Conservation (phyloP, 2,888 invertebrate species). For the Esperia sulphurella region DNA sequence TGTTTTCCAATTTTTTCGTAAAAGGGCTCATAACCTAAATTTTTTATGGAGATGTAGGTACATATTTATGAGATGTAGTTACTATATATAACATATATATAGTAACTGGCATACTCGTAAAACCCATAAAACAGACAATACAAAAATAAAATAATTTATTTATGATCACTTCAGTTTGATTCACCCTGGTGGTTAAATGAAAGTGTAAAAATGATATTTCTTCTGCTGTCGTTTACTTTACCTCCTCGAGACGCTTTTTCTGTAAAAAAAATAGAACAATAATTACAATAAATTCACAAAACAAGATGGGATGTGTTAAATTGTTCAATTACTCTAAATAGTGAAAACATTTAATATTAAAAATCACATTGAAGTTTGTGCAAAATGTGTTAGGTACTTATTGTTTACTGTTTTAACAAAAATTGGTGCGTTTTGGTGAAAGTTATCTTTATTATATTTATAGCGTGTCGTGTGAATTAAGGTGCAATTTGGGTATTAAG, state of each 20-base stretch:
- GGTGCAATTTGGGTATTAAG: neutral
- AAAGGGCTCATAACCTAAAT: too few species aligned
- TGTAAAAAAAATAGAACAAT: conserved; percentile 79
- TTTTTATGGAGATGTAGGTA: too few species aligned
- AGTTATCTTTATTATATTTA: neutral
- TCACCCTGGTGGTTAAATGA: too few species aligned
- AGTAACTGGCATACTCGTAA: too few species aligned
- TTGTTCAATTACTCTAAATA: too few species aligned
- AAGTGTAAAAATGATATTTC: neutral
- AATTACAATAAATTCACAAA: neutral
- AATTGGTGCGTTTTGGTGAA: neutral
- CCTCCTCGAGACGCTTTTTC: conserved; percentile 90
- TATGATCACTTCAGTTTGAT: too few species aligned
- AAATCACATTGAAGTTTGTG: neutral
- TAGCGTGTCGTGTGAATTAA: neutral
- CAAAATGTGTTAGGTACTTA: neutral
- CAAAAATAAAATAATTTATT: too few species aligned
- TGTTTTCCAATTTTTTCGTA: too few species aligned
- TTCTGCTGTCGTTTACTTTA: conserved; percentile 49
- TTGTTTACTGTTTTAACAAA: neutral
- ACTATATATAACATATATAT: too few species aligned
- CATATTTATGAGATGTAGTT: too few species aligned
- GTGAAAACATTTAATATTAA: too few species aligned
- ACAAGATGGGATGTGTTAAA: neutral
- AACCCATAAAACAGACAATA: too few species aligned